Percentiles rank a stretch among this genome's conserved stretches.
Conservation (phyloP, 2,113 vertebrate species). For the Cebus imitator region DNA sequence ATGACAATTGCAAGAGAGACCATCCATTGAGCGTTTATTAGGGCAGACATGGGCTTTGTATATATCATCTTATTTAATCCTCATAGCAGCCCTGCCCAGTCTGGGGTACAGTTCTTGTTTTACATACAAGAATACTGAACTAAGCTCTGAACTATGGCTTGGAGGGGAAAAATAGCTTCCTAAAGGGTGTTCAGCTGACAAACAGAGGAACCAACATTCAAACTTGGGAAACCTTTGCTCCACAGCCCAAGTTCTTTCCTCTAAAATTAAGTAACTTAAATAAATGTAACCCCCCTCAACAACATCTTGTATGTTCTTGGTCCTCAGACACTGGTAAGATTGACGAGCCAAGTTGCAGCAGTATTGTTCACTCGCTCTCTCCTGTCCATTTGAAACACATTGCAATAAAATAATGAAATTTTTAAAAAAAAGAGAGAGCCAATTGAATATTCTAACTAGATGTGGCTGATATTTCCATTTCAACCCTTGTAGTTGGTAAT, state of each 20-base stretch:
- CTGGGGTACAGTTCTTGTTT: background rate
- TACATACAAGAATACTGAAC: background rate
- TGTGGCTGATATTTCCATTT: background rate
- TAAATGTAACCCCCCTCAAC: background rate
- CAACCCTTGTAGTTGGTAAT: background rate
- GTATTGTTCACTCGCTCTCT: background rate
- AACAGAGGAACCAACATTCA: background rate
- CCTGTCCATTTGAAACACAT: background rate
- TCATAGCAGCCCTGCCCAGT: background rate
- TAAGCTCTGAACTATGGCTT: background rate
- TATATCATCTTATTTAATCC: background rate
- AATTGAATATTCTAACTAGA: background rate
- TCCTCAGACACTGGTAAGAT: background rate
- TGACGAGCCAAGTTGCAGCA: background rate
- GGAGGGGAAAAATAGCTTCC: background rate
- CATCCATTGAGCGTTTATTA: background rate
- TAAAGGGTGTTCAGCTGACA: background rate
- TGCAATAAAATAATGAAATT: background rate
- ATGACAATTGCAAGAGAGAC: background rate
- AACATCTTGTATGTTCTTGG: background rate
- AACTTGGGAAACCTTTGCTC: background rate
- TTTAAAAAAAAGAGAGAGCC: background rate
- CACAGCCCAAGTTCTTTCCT: slow-evolving; percentile 12
- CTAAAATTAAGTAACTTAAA: background rate
- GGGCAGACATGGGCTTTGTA: background rate